Base-by-base conservation (phyloP, 1,140 invertebrate genomes). In the Dinothrombium tinctorium region DNA sequence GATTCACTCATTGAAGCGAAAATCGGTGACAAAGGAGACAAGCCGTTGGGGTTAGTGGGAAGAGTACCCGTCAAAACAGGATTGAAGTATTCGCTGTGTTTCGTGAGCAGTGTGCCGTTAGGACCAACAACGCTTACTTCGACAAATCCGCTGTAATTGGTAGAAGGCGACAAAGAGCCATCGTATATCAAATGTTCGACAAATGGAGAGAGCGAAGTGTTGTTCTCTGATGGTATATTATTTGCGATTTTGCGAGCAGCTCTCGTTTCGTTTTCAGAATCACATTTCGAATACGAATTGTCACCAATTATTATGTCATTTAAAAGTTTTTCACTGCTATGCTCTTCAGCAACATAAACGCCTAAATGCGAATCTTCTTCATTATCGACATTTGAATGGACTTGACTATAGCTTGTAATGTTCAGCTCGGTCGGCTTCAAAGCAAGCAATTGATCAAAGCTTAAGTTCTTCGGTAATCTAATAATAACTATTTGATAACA, bases 131-230 rank as follows among this genome's bases (percentile, higher is more conserved):
- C 49, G 35, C 41, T 44, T 26, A 52, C 39, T 28, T 51, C 43
- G 22, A 53, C 32, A 37, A 47, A 51, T 29, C 47, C 51, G 3
- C 51, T 49, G 33, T 53, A 53, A 37, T 52, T 51, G 3, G 51
- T 52, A 33, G 45, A 47, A 11, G 51, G 44, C 11, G 43, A 32
- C 25, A 53, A 38, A 22, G 20, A 19, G 32, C 51, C 49, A 44
- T 53, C 50, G 14, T 47, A 19, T 15, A 36, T 36, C 40, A 14
- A 53, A 61, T 9, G 73, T 52, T 47, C 64, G 67, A 50, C 69
- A 62, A 29, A n/a, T n/a, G 11, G 15, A 4, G 36, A 47, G 52
- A 31, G 36, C 45, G 28, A n/a, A 41, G 50, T 40, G 42, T 52
- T 44, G 29, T 49, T 39, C 7, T 36, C 40, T 40, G 40, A 20